Conservation (phyloP, 2,888 invertebrate species). For the Perizoma affinitatum region DNA sequence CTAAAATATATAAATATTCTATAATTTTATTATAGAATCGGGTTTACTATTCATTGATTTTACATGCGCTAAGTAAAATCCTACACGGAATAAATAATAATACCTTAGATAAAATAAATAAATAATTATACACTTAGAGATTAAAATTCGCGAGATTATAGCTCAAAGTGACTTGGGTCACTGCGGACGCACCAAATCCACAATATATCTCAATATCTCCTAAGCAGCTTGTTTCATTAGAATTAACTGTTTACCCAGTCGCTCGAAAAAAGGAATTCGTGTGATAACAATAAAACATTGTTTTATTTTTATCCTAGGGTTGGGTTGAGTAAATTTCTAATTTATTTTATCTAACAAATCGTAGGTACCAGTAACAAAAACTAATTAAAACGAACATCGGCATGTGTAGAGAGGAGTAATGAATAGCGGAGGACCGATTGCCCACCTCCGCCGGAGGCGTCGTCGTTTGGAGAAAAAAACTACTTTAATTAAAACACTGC, state of each 20-base stretch:
- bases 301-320: slow-evolving; percentile 33
- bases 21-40: too few species aligned
- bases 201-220: slow-evolving; percentile 3
- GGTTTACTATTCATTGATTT: too few species aligned
- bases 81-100: too few species aligned
- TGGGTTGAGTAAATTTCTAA: slow-evolving; percentile 44
- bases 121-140: background rate
- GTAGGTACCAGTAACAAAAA: slow-evolving; percentile 62
- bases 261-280: slow-evolving; percentile 7
- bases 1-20: too few species aligned
- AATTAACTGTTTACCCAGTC: slow-evolving; percentile 10
- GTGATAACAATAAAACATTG: slow-evolving; percentile 32
- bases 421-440: slow-evolving; percentile 59
- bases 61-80: too few species aligned
- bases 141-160: background rate
- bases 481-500: slow-evolving; percentile 67
- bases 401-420: slow-evolving; percentile 69
- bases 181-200: background rate
- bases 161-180: background rate
- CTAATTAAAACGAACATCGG: slow-evolving; percentile 77
- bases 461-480: slow-evolving; percentile 50
- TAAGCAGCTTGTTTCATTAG: slow-evolving; percentile 4
- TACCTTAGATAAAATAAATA: background rate
- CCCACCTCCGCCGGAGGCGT: slow-evolving; percentile 43
- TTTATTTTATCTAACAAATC: slow-evolving; percentile 55